phyloP scores from a whole-genome alignment of 2,888 invertebrate genomes.

The Allophyes oxyacanthae region DNA sequence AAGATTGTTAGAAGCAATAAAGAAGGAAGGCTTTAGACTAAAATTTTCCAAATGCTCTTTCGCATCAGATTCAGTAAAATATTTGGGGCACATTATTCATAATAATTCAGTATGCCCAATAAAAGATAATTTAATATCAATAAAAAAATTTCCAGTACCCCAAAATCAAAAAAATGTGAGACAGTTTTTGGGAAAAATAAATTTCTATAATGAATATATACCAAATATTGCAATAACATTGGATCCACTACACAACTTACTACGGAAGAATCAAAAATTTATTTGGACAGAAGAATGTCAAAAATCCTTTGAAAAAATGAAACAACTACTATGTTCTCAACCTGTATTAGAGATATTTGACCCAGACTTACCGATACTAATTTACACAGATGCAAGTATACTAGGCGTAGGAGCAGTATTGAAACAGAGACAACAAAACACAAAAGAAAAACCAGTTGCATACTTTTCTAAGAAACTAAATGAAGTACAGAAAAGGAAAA shows the following conservation, averaged over 20 bases:
- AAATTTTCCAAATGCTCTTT: constrained; percentile 5
- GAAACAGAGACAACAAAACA: too few species aligned
- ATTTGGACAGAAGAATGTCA: too few species aligned
- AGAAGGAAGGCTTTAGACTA: constrained; percentile 1
- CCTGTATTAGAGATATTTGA: constrained; percentile 14
- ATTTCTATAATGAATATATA: constrained; percentile 47
- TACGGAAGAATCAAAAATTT: not conserved
- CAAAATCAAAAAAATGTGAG: constrained; percentile 46
- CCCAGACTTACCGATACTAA: constrained; percentile 10
- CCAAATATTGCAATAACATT: constrained; percentile 46
- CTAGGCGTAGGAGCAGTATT: too few species aligned
- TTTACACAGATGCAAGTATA: constrained; percentile 26
- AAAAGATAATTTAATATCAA: constrained; percentile 20
- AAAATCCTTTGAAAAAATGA: not conserved
- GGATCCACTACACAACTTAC: constrained; percentile 54
- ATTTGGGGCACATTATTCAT: constrained; percentile 30
- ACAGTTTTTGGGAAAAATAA: constrained; percentile 55
- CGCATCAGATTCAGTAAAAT: constrained; percentile 26
- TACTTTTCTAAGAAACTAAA: too few species aligned
- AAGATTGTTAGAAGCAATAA: constrained; percentile 1
- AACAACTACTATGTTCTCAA: constrained; percentile 12
- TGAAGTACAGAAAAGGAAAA: constrained; percentile 22
- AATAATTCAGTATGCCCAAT: constrained; percentile 14
- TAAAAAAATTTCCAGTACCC: constrained; percentile 11
- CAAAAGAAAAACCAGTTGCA: too few species aligned